Evolutionary conservation across 2,797 vertebrate species (phyloP).

Genomic region (Danionella dracula): DNA sequence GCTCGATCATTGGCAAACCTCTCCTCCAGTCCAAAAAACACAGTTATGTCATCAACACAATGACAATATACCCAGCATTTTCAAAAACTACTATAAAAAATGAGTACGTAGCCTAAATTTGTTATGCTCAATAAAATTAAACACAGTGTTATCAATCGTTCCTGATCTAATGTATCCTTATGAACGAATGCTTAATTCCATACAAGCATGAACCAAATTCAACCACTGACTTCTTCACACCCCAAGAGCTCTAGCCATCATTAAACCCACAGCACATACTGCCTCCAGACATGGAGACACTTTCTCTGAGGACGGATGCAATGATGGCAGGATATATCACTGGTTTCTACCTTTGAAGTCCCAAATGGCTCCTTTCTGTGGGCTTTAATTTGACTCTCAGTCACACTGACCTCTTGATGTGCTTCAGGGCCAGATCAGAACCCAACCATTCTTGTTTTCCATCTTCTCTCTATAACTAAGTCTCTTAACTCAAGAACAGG

Average conservation of each 20-base stretch:
- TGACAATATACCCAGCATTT: too few species aligned
- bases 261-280: conserved; percentile 34
- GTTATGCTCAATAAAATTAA: too few species aligned
- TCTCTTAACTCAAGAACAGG: conserved; percentile 14
- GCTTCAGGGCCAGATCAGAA: conserved; percentile 24
- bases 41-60: too few species aligned
- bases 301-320: conserved; percentile 25
- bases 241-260: conserved; percentile 25
- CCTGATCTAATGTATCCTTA: too few species aligned
- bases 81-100: too few species aligned
- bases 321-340: conserved; percentile 3
- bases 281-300: conserved; percentile 25
- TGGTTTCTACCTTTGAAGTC: conserved; percentile 37
- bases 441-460: background rate
- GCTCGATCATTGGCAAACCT: too few species aligned
- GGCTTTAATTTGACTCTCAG: conserved; percentile 31
- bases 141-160: too few species aligned
- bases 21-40: too few species aligned
- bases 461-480: conserved; percentile 1
- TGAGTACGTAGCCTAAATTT: too few species aligned
- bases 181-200: too few species aligned
- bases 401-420: conserved; percentile 9
- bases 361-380: conserved; percentile 26
- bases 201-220: too few species aligned
- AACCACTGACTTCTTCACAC: too few species aligned